A percentile compares a stretch with the other conserved stretches of the same genome.
Conservation (phyloP, 2,888 invertebrate species). For the Drosophila nigricruria region DNA sequence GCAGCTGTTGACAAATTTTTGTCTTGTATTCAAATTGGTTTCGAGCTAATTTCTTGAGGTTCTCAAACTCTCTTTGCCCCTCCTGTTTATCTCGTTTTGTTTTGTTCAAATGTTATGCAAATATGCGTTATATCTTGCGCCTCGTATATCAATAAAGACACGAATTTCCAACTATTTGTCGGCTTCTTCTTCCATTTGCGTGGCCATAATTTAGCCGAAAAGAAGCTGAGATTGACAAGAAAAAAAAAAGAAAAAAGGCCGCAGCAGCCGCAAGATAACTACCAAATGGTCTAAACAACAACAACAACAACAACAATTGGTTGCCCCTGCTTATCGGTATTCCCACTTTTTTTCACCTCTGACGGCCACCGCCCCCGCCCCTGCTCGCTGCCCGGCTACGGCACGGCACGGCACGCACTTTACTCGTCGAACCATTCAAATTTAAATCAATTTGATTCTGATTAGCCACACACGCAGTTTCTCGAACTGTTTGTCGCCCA, state of each 20-base stretch:
- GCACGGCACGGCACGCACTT: slow-evolving; percentile 58
- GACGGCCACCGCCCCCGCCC: slow-evolving; percentile 3
- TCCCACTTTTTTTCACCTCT: slow-evolving; percentile 51
- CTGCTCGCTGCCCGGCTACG: background rate
- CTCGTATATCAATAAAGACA: slow-evolving; percentile 12
- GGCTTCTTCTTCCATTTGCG: background rate
- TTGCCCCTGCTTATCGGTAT: slow-evolving; percentile 55
- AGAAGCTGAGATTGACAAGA: slow-evolving; percentile 15
- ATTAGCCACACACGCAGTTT: slow-evolving; percentile 82
- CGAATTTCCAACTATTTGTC: slow-evolving; percentile 13
- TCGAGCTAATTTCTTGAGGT: background rate
- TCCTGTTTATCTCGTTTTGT: slow-evolving; percentile 19
- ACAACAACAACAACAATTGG: slow-evolving; percentile 28
- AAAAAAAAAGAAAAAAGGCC: slow-evolving; percentile 10
- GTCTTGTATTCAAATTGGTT: slow-evolving; percentile 5
- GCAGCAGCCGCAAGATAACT: slow-evolving; percentile 38
- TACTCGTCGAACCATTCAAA: slow-evolving; percentile 75
- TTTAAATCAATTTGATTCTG: slow-evolving; percentile 82
- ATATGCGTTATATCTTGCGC: slow-evolving; percentile 31
- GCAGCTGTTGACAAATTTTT: slow-evolving; percentile 11
- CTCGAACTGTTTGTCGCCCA: slow-evolving; percentile 49
- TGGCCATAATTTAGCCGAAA: slow-evolving; percentile 24
- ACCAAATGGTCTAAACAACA: slow-evolving; percentile 28
- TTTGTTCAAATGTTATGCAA: slow-evolving; percentile 46
- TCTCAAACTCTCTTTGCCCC: background rate